phyloP scores from a whole-genome alignment of 1,140 invertebrate genomes.

The Aphidius ervi region DNA sequence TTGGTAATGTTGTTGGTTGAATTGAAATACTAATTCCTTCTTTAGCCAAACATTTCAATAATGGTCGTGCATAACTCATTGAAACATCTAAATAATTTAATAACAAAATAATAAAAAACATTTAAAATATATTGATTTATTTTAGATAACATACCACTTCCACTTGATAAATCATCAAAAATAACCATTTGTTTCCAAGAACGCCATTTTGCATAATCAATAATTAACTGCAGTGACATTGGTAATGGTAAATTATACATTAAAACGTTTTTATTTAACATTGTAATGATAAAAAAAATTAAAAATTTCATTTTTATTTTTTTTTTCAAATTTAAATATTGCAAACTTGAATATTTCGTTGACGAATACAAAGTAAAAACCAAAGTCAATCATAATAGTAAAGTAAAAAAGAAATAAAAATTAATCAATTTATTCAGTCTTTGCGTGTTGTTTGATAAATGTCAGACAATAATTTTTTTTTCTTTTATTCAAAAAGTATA shows the following conservation, averaged over 20 bases:
- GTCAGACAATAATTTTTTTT: conserved; percentile 8
- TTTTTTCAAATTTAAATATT: not conserved
- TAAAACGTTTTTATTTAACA: not conserved
- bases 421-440: not conserved
- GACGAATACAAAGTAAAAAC: not conserved
- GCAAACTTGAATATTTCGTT: not conserved
- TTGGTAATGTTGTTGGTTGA: conserved; percentile 17
- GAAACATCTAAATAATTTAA: conserved; percentile 22
- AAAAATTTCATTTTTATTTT: not conserved
- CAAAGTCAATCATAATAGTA: not conserved
- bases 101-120: conserved; percentile 2
- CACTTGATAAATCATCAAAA: conserved; percentile 28
- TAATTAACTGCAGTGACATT: conserved; percentile 37
- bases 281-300: conserved; percentile 4
- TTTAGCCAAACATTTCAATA: conserved; percentile 24
- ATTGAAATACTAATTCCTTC: conserved; percentile 26
- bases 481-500: not conserved
- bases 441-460: conserved; percentile 27
- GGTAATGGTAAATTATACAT: conserved; percentile 28
- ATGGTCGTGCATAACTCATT: conserved; percentile 22
- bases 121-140: not conserved
- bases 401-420: not conserved
- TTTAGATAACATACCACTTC: conserved; percentile 19
- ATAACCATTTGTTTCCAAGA: conserved; percentile 50
- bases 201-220: conserved; percentile 49